These are phyloP conservation scores for honey bee (Apis mellifera) DNA, from an alignment of 1,140 invertebrate species.

Conservation along the genomic window DNA sequence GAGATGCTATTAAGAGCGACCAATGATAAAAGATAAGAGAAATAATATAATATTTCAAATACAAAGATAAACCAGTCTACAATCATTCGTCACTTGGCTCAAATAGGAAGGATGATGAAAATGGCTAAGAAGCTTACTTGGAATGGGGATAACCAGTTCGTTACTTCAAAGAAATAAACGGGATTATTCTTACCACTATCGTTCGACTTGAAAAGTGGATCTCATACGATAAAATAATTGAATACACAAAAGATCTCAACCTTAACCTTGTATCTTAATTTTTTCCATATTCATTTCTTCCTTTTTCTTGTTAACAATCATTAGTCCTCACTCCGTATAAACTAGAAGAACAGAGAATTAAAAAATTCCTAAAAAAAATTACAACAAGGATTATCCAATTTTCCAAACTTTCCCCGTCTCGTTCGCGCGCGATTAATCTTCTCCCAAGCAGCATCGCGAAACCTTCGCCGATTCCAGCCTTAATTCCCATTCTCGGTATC, in stretches of 20 bases:
- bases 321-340: no score
- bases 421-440: slow-evolving; percentile 15
- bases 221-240: neutral
- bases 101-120: neutral
- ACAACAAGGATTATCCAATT: neutral
- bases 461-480: slow-evolving; percentile 10
- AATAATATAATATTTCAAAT: neutral
- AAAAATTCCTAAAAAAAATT: neutral
- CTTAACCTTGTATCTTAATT: no score
- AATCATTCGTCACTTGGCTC: neutral
- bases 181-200: neutral
- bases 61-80: neutral
- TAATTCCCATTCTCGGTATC: slow-evolving; percentile 38
- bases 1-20: no score
- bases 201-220: neutral
- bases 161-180: neutral
- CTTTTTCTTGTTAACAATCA: no score
- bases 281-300: no score
- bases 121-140: neutral
- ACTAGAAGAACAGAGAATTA: no score
- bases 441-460: neutral
- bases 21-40: neutral
- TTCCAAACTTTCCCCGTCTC: neutral
- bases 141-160: neutral
- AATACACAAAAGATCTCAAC: no score